phyloP scores from a whole-genome alignment of 1,140 invertebrate genomes.

The Musca domestica region DNA sequence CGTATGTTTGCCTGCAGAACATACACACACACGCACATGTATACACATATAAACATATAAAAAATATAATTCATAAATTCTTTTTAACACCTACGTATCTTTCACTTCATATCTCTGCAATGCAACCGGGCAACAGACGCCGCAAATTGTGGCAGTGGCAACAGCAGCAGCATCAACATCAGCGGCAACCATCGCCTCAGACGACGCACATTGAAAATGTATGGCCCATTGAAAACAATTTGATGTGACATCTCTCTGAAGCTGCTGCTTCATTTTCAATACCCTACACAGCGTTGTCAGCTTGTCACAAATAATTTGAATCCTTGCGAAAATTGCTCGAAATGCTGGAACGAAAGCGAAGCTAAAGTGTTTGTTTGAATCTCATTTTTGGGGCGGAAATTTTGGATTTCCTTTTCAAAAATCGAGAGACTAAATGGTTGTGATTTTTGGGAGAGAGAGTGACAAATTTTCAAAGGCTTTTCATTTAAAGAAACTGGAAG shows the following conservation, averaged over 20 bases:
- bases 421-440: too few species aligned
- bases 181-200: too few species aligned
- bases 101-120: neutral
- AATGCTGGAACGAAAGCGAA: too few species aligned
- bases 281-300: neutral
- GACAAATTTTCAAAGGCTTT: too few species aligned
- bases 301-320: too few species aligned
- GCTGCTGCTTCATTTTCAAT: neutral
- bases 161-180: neutral
- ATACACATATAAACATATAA: neutral
- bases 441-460: too few species aligned
- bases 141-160: neutral
- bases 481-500: too few species aligned
- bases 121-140: neutral
- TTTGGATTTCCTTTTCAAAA: too few species aligned
- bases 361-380: too few species aligned
- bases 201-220: neutral
- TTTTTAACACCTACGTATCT: conserved; percentile 19
- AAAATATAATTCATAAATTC: conserved; percentile 23
- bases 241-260: conserved; percentile 5
- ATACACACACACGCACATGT: neutral
- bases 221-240: conserved; percentile 12
- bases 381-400: too few species aligned
- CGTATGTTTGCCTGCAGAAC: neutral
- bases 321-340: too few species aligned